Percentiles rank a stretch among this genome's conserved stretches.
These are phyloP conservation scores for Brienomyrus brachyistius DNA, from an alignment of 2,113 vertebrate species.

Conservation along the genomic window DNA sequence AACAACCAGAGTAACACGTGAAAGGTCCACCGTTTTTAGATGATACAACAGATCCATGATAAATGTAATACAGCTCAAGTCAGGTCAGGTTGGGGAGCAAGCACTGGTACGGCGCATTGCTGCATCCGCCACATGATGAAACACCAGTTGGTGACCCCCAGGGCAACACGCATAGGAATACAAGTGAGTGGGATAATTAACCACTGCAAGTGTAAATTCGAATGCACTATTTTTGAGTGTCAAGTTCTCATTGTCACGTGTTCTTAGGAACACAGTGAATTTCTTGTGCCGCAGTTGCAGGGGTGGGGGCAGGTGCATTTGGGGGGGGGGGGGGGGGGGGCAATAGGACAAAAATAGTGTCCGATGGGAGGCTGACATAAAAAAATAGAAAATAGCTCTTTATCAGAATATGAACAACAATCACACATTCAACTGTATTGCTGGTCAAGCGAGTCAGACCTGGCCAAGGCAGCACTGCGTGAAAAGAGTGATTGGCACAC, in stretches of 20 bases:
- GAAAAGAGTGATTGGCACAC: neutral
- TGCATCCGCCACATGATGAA: too few species aligned
- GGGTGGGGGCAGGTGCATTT: neutral
- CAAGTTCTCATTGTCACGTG: neutral
- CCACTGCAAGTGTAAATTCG: neutral
- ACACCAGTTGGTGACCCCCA: neutral
- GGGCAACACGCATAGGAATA: neutral
- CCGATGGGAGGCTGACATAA: neutral
- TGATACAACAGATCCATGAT: neutral
- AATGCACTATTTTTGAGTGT: neutral
- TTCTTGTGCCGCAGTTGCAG: neutral
- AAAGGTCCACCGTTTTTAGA: neutral
- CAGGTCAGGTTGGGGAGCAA: neutral
- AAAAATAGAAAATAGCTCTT: neutral
- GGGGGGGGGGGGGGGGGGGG: too few species aligned
- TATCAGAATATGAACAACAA: neutral
- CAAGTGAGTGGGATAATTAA: neutral
- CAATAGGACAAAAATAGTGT: neutral
- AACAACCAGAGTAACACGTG: neutral
- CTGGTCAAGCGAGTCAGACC: neutral
- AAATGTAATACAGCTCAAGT: neutral
- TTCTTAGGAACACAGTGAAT: neutral
- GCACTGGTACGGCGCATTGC: neutral
- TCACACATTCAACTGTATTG: neutral
- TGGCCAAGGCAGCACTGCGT: neutral